Evolutionary conservation across 2,113 vertebrate genomes (phyloP).

Genomic region (Ammodytes marinus): DNA sequence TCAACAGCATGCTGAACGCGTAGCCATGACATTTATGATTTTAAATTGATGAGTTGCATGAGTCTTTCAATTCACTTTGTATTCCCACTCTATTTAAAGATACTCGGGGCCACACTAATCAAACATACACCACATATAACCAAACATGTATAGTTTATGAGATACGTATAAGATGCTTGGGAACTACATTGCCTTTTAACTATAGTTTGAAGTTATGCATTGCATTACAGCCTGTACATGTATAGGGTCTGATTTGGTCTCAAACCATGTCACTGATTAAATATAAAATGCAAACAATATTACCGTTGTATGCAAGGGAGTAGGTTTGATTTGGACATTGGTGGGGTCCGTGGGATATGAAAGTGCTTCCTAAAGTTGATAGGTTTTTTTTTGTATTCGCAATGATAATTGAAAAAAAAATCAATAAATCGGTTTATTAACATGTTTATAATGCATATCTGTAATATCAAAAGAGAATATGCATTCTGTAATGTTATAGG

Average conservation of each 20-base stretch:
- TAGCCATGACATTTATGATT: not conserved
- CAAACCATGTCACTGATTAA: not conserved
- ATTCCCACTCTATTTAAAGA: not conserved
- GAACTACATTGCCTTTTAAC: not conserved
- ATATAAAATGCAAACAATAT: not conserved
- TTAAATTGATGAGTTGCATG: not conserved
- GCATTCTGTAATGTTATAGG: too few species aligned
- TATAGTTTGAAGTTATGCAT: not conserved
- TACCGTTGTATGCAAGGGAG: too few species aligned
- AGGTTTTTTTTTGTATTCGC: too few species aligned
- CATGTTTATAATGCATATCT: too few species aligned
- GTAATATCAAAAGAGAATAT: too few species aligned
- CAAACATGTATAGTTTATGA: conserved; percentile 3
- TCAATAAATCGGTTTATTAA: too few species aligned
- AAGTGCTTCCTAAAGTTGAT: too few species aligned
- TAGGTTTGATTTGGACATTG: too few species aligned
- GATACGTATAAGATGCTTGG: not conserved
- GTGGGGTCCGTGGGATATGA: too few species aligned
- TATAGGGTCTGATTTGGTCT: not conserved
- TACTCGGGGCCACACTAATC: not conserved
- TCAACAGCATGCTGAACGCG: not conserved
- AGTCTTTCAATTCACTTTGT: not conserved
- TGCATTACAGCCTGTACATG: not conserved
- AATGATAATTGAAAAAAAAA: too few species aligned
- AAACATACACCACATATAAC: not conserved